Conservation (phyloP, 2,888 invertebrate genomes). For the Acleris laterana region DNA sequence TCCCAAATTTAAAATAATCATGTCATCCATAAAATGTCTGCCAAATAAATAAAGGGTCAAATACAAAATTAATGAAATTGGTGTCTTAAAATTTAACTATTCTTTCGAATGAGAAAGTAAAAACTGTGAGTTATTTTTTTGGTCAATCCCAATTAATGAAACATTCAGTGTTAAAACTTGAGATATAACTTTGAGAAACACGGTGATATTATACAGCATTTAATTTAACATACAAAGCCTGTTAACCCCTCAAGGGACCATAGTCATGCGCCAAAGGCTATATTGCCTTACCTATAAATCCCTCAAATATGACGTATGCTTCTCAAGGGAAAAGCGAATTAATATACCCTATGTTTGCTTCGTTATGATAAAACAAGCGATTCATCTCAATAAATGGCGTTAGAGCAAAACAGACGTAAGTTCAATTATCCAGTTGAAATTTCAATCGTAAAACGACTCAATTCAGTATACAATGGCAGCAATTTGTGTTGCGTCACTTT, state of each 20-base stretch:
- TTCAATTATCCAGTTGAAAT: neutral
- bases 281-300: conserved; percentile 25
- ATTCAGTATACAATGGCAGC: neutral
- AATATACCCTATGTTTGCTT: conserved; percentile 30
- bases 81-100: no score
- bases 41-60: no score
- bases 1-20: no score
- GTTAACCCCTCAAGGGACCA: neutral
- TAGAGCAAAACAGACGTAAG: neutral
- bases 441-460: neutral
- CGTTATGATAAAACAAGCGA: conserved; percentile 8
- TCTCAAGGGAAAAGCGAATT: conserved; percentile 18
- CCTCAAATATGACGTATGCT: conserved; percentile 16
- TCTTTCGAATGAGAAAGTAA: no score
- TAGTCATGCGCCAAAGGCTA: neutral
- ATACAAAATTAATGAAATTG: no score
- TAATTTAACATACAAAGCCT: neutral
- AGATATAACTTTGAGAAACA: no score
- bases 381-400: neutral
- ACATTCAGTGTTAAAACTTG: no score
- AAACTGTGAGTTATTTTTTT: no score
- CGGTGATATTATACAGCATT: no score
- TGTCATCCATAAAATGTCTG: no score
- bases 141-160: no score
- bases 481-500: neutral